Percentiles rank a stretch among this genome's conserved stretches.
These are phyloP conservation scores for Drosophila pseudoobscura DNA, from an alignment of 1,140 invertebrate genomes.

Conservation along the genomic window DNA sequence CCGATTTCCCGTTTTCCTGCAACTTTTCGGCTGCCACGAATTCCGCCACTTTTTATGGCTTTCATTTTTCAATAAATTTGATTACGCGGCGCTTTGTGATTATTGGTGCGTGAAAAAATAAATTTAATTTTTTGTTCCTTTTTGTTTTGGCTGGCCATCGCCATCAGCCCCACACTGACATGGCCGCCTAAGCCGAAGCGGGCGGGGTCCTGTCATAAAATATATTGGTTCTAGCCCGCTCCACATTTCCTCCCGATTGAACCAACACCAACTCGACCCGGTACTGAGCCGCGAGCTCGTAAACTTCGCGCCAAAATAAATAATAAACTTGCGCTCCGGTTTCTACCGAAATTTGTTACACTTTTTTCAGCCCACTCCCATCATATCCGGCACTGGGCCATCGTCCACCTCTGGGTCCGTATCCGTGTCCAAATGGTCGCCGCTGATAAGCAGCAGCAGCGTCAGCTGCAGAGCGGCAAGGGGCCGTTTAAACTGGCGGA, in stretches of 20 bases:
- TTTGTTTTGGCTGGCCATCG: constrained; percentile 5
- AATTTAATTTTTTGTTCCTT: constrained; percentile 63
- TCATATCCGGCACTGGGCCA: constrained; percentile 15
- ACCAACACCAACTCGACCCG: not conserved
- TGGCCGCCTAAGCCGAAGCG: constrained; percentile 46
- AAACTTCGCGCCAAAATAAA: constrained; percentile 79
- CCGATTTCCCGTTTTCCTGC: not conserved
- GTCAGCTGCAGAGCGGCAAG: too few species aligned
- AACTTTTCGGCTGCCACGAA: constrained; percentile 43
- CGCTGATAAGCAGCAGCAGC: constrained; percentile 51
- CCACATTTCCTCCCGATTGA: not conserved
- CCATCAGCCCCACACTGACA: not conserved
- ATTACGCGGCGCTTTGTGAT: constrained; percentile 80
- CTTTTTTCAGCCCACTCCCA: constrained; percentile 34
- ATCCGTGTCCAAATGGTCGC: constrained; percentile 51
- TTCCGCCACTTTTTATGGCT: constrained; percentile 65
- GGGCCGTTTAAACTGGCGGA: constrained; percentile 28
- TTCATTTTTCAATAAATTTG: constrained; percentile 82
- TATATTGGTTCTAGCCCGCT: constrained; percentile 44
- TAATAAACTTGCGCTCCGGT: constrained; percentile 69
- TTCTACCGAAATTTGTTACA: constrained; percentile 47
- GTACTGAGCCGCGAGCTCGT: constrained; percentile 55
- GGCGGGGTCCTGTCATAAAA: constrained; percentile 58
- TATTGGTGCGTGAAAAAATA: constrained; percentile 81
- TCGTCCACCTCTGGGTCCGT: constrained; percentile 42